Evolutionary conservation across 1,140 invertebrate genomes (phyloP).

Genomic region (Kradibia gibbosae): DNA sequence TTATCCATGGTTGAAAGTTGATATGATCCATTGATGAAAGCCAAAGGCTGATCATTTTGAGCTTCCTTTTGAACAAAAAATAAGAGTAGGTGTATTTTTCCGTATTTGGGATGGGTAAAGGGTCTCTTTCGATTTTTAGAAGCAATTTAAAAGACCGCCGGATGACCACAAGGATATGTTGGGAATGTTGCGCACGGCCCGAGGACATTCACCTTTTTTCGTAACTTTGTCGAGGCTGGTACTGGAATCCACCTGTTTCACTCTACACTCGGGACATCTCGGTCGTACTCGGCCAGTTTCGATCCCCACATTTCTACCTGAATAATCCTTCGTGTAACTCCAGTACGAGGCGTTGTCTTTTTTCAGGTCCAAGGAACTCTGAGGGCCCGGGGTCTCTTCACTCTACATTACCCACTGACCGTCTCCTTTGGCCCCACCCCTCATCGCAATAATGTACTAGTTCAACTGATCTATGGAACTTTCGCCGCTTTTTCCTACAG

Average conservation of each 20-base stretch:
- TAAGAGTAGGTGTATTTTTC: background rate
- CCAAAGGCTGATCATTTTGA: background rate
- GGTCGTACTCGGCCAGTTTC: background rate
- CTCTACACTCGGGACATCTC: background rate
- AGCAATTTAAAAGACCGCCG: constrained; percentile 31
- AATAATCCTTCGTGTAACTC: constrained; percentile 23
- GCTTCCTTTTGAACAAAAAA: background rate
- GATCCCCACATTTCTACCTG: constrained; percentile 28
- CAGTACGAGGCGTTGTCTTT: constrained; percentile 8
- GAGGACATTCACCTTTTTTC: constrained; percentile 73
- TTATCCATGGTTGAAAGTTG: background rate
- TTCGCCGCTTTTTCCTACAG: background rate
- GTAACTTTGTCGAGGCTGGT: constrained; percentile 61
- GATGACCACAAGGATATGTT: constrained; percentile 53
- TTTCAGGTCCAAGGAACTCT: constrained; percentile 39
- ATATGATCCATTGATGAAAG: background rate
- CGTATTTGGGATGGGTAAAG: background rate
- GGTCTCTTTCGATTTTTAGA: constrained; percentile 38
- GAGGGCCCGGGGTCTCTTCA: background rate
- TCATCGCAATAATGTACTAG: too few species aligned
- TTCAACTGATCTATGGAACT: too few species aligned
- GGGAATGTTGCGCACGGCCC: constrained; percentile 44
- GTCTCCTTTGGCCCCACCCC: too few species aligned
- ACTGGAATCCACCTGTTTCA: constrained; percentile 52
- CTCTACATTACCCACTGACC: too few species aligned